These are phyloP conservation scores for Ceratosolen fusciceps DNA, from an alignment of 1,140 invertebrate species.

Conservation along the genomic window DNA sequence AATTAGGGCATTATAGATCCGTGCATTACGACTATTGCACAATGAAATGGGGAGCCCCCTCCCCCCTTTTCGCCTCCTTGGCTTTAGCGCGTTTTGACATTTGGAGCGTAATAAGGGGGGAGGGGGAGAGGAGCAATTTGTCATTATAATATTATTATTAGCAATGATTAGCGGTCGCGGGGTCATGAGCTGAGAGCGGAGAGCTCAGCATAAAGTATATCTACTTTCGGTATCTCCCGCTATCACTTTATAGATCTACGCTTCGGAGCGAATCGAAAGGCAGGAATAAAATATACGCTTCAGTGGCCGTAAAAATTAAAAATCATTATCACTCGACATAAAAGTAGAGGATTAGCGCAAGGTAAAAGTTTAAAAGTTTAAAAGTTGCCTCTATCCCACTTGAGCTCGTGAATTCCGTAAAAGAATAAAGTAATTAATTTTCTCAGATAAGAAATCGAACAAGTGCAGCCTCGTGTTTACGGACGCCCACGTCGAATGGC, in stretches of 20 bases:
- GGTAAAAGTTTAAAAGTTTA: slow-evolving; percentile 12
- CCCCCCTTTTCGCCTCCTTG: background rate
- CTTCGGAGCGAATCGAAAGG: slow-evolving; percentile 10
- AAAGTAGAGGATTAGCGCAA: slow-evolving; percentile 11
- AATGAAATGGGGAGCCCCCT: background rate
- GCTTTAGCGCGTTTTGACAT: background rate
- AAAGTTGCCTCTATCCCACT: slow-evolving; percentile 4
- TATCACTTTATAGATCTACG: slow-evolving; percentile 25
- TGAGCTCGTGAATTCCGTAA: slow-evolving; percentile 18
- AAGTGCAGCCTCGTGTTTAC: slow-evolving; percentile 28
- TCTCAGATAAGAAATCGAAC: slow-evolving; percentile 23
- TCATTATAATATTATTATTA: background rate
- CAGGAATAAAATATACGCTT: slow-evolving; percentile 19
- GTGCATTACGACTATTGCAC: background rate
- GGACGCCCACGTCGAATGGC: slow-evolving; percentile 30
- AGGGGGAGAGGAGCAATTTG: background rate
- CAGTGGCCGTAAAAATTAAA: slow-evolving; percentile 20
- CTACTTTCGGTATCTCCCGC: background rate
- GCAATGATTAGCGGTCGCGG: background rate
- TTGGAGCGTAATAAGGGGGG: no score
- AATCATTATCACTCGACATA: slow-evolving; percentile 20
- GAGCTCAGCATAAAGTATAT: background rate
- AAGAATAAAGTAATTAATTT: slow-evolving; percentile 40
- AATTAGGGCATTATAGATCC: no score
- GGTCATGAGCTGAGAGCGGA: background rate